phyloP scores from a whole-genome alignment of 1,140 invertebrate genomes.

The Euborellia annulipes region DNA sequence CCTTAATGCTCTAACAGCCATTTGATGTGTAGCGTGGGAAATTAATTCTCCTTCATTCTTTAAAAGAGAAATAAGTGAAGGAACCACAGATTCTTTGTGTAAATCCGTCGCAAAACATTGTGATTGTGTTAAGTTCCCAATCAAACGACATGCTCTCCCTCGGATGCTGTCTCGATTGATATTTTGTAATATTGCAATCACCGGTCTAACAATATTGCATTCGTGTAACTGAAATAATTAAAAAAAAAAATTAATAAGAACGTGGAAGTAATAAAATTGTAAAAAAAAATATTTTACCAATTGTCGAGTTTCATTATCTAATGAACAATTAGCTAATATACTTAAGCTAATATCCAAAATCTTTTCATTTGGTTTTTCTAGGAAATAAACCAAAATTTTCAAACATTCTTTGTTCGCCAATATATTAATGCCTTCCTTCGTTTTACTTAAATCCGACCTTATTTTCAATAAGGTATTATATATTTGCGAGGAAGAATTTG shows the following conservation, averaged over 20 bases:
- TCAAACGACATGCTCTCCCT: conserved; percentile 28
- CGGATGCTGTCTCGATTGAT: conserved; percentile 30
- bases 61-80: conserved; percentile 26
- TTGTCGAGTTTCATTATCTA: conserved; percentile 27
- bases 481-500: not conserved
- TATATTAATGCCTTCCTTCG: conserved; percentile 17
- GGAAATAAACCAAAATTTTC: conserved; percentile 14
- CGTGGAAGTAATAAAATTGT: conserved; percentile 12
- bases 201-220: conserved; percentile 24
- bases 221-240: conserved; percentile 26
- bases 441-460: conserved; percentile 13
- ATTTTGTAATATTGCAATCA: conserved; percentile 29
- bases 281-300: conserved; percentile 10
- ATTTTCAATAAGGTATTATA: conserved; percentile 7
- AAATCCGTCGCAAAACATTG: conserved; percentile 27
- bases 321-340: conserved; percentile 39
- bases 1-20: conserved; percentile 34
- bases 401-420: conserved; percentile 22
- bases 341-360: conserved; percentile 35
- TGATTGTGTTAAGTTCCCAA: conserved; percentile 30
- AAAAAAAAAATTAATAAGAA: conserved; percentile 10
- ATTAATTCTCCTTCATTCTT: conserved; percentile 22
- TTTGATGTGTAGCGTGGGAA: conserved; percentile 22
- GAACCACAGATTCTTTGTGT: conserved; percentile 28
- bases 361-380: conserved; percentile 30